These are phyloP conservation scores for Mantis religiosa DNA, from an alignment of 2,888 invertebrate species.

Conservation along the genomic window DNA sequence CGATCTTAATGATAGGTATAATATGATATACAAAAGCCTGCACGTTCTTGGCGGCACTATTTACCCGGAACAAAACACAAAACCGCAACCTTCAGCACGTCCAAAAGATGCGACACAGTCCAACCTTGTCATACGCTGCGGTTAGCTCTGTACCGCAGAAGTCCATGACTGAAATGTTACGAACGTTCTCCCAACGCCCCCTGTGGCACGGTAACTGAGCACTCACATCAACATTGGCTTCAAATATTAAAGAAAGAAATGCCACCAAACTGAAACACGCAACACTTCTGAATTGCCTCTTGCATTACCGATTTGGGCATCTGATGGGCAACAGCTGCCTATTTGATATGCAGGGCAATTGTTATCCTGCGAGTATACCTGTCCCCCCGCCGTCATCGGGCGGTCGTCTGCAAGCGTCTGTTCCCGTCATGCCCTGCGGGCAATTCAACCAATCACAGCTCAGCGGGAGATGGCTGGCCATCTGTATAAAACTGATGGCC, in stretches of 20 bases:
- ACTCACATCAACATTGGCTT: background rate
- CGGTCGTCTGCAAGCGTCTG: background rate
- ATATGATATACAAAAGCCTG: background rate
- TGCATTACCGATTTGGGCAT: background rate
- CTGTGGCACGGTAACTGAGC: background rate
- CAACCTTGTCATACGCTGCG: background rate
- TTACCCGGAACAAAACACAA: background rate
- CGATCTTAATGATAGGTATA: background rate
- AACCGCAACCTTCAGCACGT: background rate
- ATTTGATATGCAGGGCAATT: background rate
- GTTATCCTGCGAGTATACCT: background rate
- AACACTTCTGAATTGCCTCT: background rate
- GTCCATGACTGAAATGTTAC: background rate
- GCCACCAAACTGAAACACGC: background rate
- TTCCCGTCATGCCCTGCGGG: background rate
- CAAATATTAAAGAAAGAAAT: background rate
- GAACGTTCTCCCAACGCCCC: background rate
- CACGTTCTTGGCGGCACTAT: background rate
- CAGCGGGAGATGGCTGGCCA: background rate
- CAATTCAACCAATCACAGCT: conserved; percentile 1
- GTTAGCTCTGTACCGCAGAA: background rate
- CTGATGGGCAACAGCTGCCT: background rate
- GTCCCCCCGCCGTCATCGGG: background rate
- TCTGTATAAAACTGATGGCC: background rate
- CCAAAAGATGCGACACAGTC: background rate